These are phyloP conservation scores for Griposia aprilina DNA, from an alignment of 2,888 invertebrate genomes.

Conservation along the genomic window DNA sequence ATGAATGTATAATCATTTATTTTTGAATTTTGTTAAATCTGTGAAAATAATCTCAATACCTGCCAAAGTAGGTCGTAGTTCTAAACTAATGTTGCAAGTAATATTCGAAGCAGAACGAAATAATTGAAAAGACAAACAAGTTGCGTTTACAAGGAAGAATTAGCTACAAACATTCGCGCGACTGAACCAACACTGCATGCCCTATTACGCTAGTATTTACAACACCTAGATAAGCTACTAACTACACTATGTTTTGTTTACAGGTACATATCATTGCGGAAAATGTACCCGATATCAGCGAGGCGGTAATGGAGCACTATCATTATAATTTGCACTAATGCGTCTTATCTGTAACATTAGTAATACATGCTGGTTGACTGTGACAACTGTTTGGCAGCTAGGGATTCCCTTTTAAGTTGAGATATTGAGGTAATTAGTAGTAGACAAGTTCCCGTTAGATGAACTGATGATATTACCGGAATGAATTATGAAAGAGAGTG, in stretches of 20 bases:
- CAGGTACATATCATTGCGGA: constrained; percentile 49
- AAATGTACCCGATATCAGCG: constrained; percentile 22
- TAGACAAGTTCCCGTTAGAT: not conserved
- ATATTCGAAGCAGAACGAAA: not conserved
- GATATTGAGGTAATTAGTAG: not conserved
- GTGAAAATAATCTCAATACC: not conserved
- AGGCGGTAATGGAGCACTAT: constrained; percentile 38
- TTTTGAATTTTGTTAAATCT: not conserved
- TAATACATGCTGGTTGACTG: constrained; percentile 10
- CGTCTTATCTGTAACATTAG: constrained; percentile 35
- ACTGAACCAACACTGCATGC: constrained; percentile 19
- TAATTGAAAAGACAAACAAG: constrained; percentile 36
- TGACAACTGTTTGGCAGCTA: constrained; percentile 1
- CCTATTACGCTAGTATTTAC: constrained; percentile 27
- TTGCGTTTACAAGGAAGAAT: constrained; percentile 39
- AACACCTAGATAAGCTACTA: constrained; percentile 45
- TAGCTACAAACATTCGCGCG: not conserved
- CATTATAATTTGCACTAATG: constrained; percentile 40
- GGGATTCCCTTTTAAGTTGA: constrained; percentile 8
- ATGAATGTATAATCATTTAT: not conserved
- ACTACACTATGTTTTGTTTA: constrained; percentile 48
- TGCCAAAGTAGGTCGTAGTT: not conserved
- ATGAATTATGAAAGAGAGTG: not conserved
- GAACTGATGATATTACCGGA: not conserved
- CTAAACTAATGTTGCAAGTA: not conserved